Base-by-base conservation (phyloP, 2,113 vertebrate genomes). In the Vulpes vulpes region DNA sequence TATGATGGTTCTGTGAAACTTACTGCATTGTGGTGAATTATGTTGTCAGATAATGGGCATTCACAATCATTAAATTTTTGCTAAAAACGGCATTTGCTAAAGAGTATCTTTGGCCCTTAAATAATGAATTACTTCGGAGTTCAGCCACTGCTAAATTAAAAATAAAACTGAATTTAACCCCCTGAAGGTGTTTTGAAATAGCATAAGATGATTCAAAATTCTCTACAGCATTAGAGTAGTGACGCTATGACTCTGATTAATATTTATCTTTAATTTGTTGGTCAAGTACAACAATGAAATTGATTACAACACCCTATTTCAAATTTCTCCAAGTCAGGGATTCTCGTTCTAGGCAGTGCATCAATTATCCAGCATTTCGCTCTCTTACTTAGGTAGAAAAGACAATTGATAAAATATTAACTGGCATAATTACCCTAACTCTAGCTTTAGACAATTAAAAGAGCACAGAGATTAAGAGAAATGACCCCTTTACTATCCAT, bases 91-190 rank as follows among this genome's bases (percentile, higher is more conserved):
- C 51, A 38, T 89, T 95, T 94, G 43, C 25, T 94, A 65, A 84
- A 94, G 43, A 80, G 12, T 87, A 65, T 71, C 35, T 86, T 69
- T 4, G 51, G 14, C 25, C 27, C 73, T 90, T 64, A 65, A 73
- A n/a, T 2, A 88, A 38, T 57, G 32, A 90, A 71, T 89, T 94
- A 88, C 23, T 87, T 95, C 27, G 80, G 35, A 97, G 38, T 92
- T 91, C 9, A 94, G 38, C 4, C 14, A 51, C 30, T 95, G 23
- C 51, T 85, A 95, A 74, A 76, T 97, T 96, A 83, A 97, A 95
- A 57, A 88, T 35, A 91, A 93, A 87, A 76, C 57, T 90, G 59
- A 81, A 51, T 11, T 74, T 64, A 62, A 78, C 30, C 2, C 11
- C 11, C 4, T 65, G 43, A 94, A 83, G 2, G 11, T 90, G 8